Percentiles rank a stretch among this genome's conserved stretches.
phyloP scores from a whole-genome alignment of 2,113 vertebrate genomes.

The Megaceryle torquata region DNA sequence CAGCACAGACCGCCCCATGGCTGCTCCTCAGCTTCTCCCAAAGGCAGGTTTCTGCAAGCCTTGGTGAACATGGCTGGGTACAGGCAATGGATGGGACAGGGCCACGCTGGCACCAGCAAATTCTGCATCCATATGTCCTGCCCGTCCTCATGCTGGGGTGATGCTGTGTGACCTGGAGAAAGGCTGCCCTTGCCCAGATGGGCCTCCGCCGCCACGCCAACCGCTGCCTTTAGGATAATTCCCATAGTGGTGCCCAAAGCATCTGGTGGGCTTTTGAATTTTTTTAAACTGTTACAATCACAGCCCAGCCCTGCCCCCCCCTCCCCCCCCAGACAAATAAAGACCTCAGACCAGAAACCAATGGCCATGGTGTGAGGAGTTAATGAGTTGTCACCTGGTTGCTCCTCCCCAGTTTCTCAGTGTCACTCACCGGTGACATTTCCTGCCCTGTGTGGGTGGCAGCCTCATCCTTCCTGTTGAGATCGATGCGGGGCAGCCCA shows the following conservation, averaged over 20 bases:
- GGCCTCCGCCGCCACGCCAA: background rate
- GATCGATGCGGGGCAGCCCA: background rate
- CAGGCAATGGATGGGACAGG: background rate
- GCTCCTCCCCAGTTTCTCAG: background rate
- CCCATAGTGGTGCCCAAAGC: background rate
- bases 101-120: background rate
- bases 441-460: background rate
- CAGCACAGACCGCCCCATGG: background rate
- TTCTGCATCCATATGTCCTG: fast-evolving
- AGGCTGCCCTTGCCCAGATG: background rate
- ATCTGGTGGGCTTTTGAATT: background rate
- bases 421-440: background rate
- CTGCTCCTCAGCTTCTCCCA: background rate
- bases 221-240: conserved; percentile 25
- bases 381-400: fast-evolving
- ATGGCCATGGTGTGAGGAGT: background rate
- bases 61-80: background rate
- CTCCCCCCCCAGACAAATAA: conserved; percentile 45
- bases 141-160: fast-evolving
- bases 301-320: background rate
- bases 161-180: background rate
- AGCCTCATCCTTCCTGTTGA: background rate
- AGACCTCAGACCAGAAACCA: conserved; percentile 40
- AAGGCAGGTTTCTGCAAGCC: background rate
- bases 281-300: conserved; percentile 7